Conservation (phyloP, 2,888 invertebrate species). For the Drosophila hawaiiensis region DNA sequence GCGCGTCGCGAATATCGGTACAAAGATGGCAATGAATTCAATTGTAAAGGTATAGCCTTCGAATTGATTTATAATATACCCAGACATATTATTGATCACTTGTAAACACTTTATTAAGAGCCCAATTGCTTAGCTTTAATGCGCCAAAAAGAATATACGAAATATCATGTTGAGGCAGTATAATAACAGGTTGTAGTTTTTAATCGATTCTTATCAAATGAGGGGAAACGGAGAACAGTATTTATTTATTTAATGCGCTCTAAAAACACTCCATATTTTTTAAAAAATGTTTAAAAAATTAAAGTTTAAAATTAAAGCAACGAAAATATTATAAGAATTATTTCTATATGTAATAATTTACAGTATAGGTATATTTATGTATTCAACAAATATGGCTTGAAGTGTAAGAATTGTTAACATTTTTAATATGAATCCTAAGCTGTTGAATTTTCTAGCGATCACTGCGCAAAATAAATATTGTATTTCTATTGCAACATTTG, state of each 20-base stretch:
- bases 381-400: neutral
- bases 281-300: no score
- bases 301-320: neutral
- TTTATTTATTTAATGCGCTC: neutral
- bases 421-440: neutral
- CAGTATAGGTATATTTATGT: neutral
- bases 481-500: constrained; percentile 8
- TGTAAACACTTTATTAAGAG: neutral
- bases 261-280: no score
- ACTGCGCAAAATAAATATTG: neutral
- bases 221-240: neutral
- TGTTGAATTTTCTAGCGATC: neutral
- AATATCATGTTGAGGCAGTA: neutral
- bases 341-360: neutral
- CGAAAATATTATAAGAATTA: neutral
- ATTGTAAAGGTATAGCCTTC: no score
- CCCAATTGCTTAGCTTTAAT: neutral
- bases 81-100: no score
- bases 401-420: neutral
- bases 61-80: no score
- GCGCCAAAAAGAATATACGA: neutral
- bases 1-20: neutral
- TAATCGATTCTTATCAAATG: neutral
- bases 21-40: neutral
- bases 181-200: neutral